Evolutionary conservation across 2,888 invertebrate species (phyloP).

Genomic region (Volucella inflata): DNA sequence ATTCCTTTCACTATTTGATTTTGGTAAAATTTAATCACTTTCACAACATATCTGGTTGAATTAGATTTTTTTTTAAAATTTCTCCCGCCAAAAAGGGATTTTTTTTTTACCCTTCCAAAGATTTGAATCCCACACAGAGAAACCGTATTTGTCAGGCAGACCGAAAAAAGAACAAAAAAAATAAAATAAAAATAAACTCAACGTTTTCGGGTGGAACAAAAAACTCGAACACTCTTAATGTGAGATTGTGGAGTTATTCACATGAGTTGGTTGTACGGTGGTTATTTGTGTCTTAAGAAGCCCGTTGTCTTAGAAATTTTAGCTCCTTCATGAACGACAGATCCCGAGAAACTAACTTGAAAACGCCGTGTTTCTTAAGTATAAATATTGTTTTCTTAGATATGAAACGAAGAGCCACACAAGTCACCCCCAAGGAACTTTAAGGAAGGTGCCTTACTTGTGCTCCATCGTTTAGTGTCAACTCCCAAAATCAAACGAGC

Average conservation of each 20-base stretch:
- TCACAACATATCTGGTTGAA: too few relatives aligned
- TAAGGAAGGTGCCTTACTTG: conserved; percentile 60
- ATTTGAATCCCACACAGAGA: background rate
- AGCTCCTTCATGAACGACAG: conserved; percentile 80
- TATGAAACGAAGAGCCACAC: conserved; percentile 55
- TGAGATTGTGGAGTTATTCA: background rate
- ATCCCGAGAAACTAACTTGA: conserved; percentile 83
- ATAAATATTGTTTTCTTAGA: conserved; percentile 81
- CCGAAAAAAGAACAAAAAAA: too few relatives aligned
- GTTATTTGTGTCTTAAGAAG: conserved; percentile 18
- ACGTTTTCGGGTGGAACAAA: too few relatives aligned
- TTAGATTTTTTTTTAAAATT: background rate
- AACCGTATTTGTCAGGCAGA: too few relatives aligned
- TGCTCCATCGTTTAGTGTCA: conserved; percentile 65
- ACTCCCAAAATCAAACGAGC: conserved; percentile 53
- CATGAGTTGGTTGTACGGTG: background rate
- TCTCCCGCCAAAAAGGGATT: conserved; percentile 46
- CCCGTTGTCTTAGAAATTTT: conserved; percentile 50
- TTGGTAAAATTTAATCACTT: too few relatives aligned
- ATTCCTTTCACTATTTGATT: too few relatives aligned
- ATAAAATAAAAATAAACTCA: too few relatives aligned
- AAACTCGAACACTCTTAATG: too few relatives aligned
- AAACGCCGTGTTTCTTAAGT: conserved; percentile 80
- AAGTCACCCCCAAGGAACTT: conserved; percentile 54
- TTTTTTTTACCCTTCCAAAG: conserved; percentile 1